Evolutionary conservation across 1,140 invertebrate genomes (phyloP), one percentile per base, ranked within the genome.

Genomic region (Patella vulgata): DNA sequence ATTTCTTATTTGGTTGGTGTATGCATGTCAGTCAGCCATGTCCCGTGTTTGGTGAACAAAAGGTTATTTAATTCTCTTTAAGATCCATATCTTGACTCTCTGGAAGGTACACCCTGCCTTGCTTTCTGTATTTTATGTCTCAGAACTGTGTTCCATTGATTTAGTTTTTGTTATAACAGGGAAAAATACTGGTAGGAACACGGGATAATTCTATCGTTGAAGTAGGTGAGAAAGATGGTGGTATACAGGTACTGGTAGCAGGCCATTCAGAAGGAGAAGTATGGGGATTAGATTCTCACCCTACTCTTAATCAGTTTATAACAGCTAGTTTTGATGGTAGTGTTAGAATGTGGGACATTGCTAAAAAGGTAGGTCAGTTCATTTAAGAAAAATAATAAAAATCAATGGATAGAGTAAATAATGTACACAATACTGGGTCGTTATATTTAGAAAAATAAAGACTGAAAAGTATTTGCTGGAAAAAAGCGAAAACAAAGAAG

Each of bases 261-360:
- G 78, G 79, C 4, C 84, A 85, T 66, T 76, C 71, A n/a, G 82
- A 84, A 51, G 83, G 82, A 19, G 78, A 83, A 51, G 67, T 85
- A 6, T 85, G 82, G 82, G 84, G 78, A 4, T 67, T 85, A 44
- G 80, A 82, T 51, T 52, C 66, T 39, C 84, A 85, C 57, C 83
- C 83, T 14, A 61, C 71, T 27, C 36, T 65, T 12, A 56, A 75
- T n/a, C 70, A 72, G 39, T 84, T 80, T 68, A 71, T 79, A 42
- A 84, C 83, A 9, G 80, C 78, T 19, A 79, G 82, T 52, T 82
- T 79, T 63, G 84, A 85, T 74, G 78, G 81, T n/a, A 79, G 77
- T 5, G 67, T 82, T 9, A 66, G 80, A 43, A 48, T 84, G 8
- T 85, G 83, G 83, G 82, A 84, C 56, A 66, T 84, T 3, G 30